Conservation (phyloP, 2,797 vertebrate genomes). For the Rhincodon typus region DNA sequence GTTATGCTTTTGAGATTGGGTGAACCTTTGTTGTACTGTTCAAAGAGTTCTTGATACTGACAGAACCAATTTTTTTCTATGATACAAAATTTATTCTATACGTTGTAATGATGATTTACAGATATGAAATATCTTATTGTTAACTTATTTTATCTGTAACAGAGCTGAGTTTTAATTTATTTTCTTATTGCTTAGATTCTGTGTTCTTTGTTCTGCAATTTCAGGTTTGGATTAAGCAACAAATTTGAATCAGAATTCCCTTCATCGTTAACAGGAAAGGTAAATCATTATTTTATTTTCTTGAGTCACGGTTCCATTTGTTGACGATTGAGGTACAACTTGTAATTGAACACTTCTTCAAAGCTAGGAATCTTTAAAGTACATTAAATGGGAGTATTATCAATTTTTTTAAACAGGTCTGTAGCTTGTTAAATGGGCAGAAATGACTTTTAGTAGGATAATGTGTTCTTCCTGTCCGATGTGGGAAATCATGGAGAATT, state of each 20-base stretch:
- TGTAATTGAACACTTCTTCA: background rate
- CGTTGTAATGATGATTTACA: background rate
- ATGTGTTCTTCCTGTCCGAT: too few species aligned
- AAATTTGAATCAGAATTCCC: constrained; percentile 98
- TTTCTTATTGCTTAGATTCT: too few species aligned
- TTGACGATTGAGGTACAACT: background rate
- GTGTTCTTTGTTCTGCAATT: constrained; percentile 34
- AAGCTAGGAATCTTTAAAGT: background rate
- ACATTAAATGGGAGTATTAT: background rate
- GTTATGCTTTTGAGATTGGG: background rate
- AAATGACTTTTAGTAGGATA: too few species aligned
- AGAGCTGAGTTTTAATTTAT: too few species aligned
- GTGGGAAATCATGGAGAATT: too few species aligned
- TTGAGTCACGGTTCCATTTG: background rate
- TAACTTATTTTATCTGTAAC: too few species aligned
- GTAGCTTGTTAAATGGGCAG: too few species aligned
- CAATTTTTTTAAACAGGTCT: background rate
- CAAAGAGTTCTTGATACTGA: background rate
- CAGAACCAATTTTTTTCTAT: background rate
- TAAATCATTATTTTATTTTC: constrained; percentile 52
- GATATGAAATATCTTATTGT: background rate
- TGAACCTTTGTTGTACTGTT: background rate
- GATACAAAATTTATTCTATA: background rate
- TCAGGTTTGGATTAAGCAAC: constrained; percentile 96
- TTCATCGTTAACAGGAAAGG: constrained; percentile 96